Evolutionary conservation across 2,797 vertebrate species (phyloP).

Genomic region (Luscinia luscinia): DNA sequence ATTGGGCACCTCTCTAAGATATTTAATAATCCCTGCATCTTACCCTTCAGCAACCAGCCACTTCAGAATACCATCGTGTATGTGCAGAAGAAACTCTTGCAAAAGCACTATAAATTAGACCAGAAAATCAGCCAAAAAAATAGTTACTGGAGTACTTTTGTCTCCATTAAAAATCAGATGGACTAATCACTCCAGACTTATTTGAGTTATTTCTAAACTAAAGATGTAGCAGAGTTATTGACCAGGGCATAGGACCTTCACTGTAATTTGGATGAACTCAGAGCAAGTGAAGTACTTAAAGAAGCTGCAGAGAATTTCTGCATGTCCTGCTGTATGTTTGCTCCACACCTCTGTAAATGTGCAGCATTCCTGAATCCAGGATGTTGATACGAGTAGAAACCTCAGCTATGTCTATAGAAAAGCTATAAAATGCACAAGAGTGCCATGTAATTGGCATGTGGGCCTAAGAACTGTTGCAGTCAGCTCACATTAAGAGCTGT

Average conservation of each 20-base stretch:
- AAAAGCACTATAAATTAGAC: not conserved
- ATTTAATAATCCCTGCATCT: not conserved
- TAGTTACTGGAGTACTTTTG: not conserved
- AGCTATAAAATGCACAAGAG: not conserved
- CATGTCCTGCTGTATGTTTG: not conserved
- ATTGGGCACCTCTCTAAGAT: not conserved
- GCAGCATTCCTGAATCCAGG: not conserved
- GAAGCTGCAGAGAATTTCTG: not conserved
- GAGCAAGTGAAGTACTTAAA: not conserved
- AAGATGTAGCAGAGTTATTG: not conserved
- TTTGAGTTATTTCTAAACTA: not conserved
- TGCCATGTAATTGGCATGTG: not conserved
- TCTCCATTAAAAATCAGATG: not conserved
- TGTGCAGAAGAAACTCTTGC: not conserved
- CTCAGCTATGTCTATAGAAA: not conserved
- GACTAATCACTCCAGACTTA: slow-evolving; percentile 36
- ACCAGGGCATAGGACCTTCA: not conserved
- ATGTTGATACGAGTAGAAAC: not conserved
- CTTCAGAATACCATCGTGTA: not conserved
- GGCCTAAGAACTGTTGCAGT: not conserved
- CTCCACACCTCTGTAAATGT: not conserved
- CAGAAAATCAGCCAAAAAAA: not conserved
- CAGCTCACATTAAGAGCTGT: not conserved
- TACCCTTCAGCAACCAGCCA: not conserved
- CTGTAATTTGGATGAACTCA: not conserved